Base-by-base conservation (phyloP, 2,888 invertebrate genomes). In the Tineola bisselliella region DNA sequence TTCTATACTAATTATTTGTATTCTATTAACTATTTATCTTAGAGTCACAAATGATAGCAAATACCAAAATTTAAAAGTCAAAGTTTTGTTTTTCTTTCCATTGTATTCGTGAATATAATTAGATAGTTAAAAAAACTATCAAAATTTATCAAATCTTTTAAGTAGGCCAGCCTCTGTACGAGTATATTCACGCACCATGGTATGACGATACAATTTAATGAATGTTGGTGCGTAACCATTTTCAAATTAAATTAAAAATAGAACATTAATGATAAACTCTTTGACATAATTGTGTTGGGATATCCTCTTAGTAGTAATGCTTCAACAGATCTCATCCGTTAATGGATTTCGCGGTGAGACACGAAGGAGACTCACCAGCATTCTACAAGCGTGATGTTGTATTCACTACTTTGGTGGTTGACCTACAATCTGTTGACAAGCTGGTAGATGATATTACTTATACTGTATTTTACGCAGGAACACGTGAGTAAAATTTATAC, bases 261-360 rank as follows among this genome's bases (percentile, higher is more conserved):
- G 25, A 6, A 25, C 25, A 25, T 38, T 38, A 3, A 12, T 38
- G 10, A 2, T 10, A 38, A 2, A 38, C 5, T 4, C n/a, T n/a
- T 38, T 38, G 38, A 38, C 38, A 38, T 38, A 62, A 52, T 31
- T 8, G 1, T 12, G 8, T 44, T 30, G 57, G 11, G 15, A n/a
- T 54, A 18, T 19, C 15, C 10, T 38, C 38, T 13, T 25, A 38
- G n/a, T 10, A 38, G 38, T 12, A 38, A 38, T 62, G 61, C 65
- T 48, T 63, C 30, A 62, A 6, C 64, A 88, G 88, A 70, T 90
- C 90, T 11, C 93, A 93, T 73, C 91, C 92, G 0, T 76, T 93
- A 62, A 92, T 93, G 92, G 92, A 93, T 69, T 89, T 90, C 11
- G 90, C 92, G 0, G 91, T 93, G 8, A 84, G 89, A 0, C 90